Conservation (phyloP, 2,797 vertebrate genomes). For the Gymnothorax reevesii region DNA sequence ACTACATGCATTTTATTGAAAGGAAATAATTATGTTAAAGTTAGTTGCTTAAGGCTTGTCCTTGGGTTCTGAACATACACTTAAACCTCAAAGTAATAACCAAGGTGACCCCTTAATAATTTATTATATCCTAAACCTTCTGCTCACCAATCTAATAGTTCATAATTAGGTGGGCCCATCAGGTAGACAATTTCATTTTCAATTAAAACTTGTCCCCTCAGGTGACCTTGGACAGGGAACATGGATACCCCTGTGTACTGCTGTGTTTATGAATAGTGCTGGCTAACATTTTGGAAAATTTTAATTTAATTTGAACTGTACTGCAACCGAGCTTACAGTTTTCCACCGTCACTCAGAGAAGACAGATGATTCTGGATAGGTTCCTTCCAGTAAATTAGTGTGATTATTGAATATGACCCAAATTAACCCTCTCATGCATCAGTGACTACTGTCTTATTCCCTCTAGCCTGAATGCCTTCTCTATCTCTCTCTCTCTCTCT, state of each 20-base stretch:
- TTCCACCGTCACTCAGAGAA: slow-evolving; percentile 55
- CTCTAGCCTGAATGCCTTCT: slow-evolving; percentile 48
- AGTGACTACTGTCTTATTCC: slow-evolving; percentile 43
- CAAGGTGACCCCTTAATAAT: slow-evolving; percentile 62
- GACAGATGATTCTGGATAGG: slow-evolving; percentile 47
- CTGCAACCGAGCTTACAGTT: slow-evolving; percentile 59
- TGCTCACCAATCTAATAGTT: slow-evolving; percentile 64
- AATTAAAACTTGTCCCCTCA: slow-evolving; percentile 71
- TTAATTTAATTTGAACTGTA: slow-evolving; percentile 64
- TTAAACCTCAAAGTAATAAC: slow-evolving; percentile 43
- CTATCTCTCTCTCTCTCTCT: background rate
- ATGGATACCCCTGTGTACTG: slow-evolving; percentile 53
- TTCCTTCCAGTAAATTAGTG: slow-evolving; percentile 62
- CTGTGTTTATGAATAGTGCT: slow-evolving; percentile 54
- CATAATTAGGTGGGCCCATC: slow-evolving; percentile 80
- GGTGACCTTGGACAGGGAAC: slow-evolving; percentile 67
- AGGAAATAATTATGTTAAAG: background rate
- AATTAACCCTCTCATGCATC: slow-evolving; percentile 63
- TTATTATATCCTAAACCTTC: slow-evolving; percentile 60
- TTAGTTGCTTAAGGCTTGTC: slow-evolving; percentile 23
- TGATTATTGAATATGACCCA: slow-evolving; percentile 69
- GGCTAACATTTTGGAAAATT: slow-evolving; percentile 64
- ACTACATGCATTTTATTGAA: slow-evolving; percentile 10
- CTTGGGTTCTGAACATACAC: slow-evolving; percentile 34
- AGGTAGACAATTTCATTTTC: slow-evolving; percentile 77